These are phyloP conservation scores for Masnerella sp. DNA, from an alignment of 2,888 invertebrate species.

Conservation along the genomic window DNA sequence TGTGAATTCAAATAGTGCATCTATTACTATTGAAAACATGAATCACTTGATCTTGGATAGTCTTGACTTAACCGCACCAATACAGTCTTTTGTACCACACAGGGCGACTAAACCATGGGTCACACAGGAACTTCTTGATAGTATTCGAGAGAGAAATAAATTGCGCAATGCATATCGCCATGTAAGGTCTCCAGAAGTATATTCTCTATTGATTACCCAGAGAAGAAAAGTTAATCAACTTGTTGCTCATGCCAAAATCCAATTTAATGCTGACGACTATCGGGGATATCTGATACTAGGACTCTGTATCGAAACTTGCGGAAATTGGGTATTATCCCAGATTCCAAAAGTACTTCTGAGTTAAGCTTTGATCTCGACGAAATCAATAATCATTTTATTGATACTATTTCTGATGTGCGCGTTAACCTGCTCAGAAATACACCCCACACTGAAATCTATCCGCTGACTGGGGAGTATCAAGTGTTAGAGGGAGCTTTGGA, in stretches of 20 bases:
- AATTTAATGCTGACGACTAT: neutral
- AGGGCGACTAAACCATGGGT: neutral
- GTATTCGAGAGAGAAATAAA: conserved; percentile 2
- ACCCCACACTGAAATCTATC: neutral
- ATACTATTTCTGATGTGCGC: neutral
- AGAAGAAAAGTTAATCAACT: neutral
- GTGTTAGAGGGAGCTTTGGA: neutral
- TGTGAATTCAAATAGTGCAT: too few relatives aligned
- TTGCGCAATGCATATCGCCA: neutral
- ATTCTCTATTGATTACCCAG: neutral
- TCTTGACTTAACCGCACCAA: neutral
- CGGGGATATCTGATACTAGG: neutral
- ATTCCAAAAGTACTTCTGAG: too few relatives aligned
- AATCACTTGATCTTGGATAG: neutral
- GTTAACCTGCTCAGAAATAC: neutral
- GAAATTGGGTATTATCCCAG: neutral
- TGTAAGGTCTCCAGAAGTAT: neutral
- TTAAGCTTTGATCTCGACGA: neutral
- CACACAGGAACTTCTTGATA: neutral
- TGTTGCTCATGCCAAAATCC: neutral
- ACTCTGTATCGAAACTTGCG: neutral
- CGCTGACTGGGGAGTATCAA: too few relatives aligned
- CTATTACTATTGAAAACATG: too few relatives aligned
- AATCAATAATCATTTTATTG: neutral
- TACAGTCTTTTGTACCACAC: neutral